A percentile compares a stretch with the other conserved stretches of the same genome.
Conservation (phyloP, 2,113 vertebrate genomes). For the Physeter macrocephalus region DNA sequence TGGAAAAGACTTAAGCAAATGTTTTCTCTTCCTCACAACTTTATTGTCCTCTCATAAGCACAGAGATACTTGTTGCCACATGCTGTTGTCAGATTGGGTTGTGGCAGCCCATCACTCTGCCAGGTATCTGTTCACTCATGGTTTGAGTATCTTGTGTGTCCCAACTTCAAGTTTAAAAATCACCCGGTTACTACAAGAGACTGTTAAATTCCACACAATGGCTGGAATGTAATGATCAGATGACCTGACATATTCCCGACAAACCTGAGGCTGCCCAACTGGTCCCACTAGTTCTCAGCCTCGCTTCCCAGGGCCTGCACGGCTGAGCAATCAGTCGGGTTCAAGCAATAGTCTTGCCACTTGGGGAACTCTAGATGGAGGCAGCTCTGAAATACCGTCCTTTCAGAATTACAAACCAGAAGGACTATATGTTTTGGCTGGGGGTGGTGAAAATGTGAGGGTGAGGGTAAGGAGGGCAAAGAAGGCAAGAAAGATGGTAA, state of each 20-base stretch:
- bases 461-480: neutral
- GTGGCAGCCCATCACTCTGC: neutral
- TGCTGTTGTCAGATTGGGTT: neutral
- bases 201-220: neutral
- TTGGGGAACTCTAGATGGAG: neutral
- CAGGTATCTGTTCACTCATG: neutral
- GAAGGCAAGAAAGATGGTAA: neutral
- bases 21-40: neutral
- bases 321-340: neutral
- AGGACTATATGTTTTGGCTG: neutral
- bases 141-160: neutral
- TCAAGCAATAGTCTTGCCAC: neutral
- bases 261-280: neutral
- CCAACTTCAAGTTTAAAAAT: neutral
- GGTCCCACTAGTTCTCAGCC: neutral
- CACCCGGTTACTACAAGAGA: neutral
- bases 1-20: neutral
- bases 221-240: neutral
- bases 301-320: neutral
- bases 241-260: neutral
- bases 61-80: neutral
- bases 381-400: neutral
- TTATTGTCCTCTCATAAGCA: neutral
- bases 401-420: neutral
- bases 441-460: neutral